phyloP scores from a whole-genome alignment of 2,797 vertebrate species.

The Notoglanidium macrostoma region DNA sequence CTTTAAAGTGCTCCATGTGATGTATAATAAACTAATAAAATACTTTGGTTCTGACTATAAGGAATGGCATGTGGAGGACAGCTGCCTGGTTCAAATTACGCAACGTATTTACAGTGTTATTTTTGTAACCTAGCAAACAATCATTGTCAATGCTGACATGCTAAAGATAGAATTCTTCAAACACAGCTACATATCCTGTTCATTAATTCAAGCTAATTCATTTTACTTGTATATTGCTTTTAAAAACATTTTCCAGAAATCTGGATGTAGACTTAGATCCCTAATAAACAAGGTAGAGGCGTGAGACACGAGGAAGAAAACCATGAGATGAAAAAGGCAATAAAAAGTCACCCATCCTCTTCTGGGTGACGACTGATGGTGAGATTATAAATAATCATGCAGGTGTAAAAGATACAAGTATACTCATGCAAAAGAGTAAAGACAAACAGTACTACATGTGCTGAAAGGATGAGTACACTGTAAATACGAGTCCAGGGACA shows the following conservation, averaged over 20 bases:
- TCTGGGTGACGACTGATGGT: not conserved
- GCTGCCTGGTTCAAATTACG: not conserved
- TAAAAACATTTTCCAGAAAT: not conserved
- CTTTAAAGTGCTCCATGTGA: not conserved
- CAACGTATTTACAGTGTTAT: not conserved
- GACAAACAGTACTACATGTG: not conserved
- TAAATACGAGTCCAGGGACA: no score
- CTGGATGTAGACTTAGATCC: not conserved
- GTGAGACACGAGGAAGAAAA: not conserved
- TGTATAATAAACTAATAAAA: conserved; percentile 10
- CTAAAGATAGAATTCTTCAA: not conserved
- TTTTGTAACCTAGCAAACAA: not conserved
- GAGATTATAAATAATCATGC: not conserved
- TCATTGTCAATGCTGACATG: not conserved
- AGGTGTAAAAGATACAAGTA: not conserved
- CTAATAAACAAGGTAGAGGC: not conserved
- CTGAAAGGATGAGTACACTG: not conserved
- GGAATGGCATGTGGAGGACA: conserved; percentile 7
- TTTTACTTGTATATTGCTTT: not conserved
- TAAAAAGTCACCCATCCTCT: not conserved
- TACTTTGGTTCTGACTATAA: not conserved
- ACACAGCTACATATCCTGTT: not conserved
- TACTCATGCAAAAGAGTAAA: not conserved
- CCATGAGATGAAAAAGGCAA: not conserved
- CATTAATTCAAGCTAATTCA: not conserved